Conservation (phyloP, 2,113 vertebrate species). For the Ranitomeya imitator region DNA sequence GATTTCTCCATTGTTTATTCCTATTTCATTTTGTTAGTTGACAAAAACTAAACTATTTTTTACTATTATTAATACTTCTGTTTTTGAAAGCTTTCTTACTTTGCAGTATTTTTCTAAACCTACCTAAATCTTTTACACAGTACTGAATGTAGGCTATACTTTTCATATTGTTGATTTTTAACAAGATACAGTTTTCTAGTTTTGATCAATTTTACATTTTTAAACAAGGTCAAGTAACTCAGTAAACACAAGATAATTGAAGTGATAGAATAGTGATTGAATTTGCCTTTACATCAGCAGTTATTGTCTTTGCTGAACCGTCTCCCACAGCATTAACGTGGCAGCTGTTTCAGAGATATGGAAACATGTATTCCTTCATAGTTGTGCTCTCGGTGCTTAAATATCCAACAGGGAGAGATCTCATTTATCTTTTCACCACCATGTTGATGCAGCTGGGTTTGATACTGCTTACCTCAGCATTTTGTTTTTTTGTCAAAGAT, state of each 20-base stretch:
- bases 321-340: constrained; percentile 59
- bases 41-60: too few species aligned
- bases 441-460: constrained; percentile 82
- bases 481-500: constrained; percentile 69
- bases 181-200: not conserved
- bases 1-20: too few species aligned
- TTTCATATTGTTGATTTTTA: too few species aligned
- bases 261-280: not conserved
- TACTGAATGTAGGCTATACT: too few species aligned
- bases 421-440: constrained; percentile 75
- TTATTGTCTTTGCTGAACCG: not conserved
- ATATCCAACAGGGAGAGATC: constrained; percentile 75
- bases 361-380: constrained; percentile 63
- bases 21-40: too few species aligned
- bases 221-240: not conserved
- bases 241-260: not conserved
- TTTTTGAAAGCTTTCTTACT: too few species aligned
- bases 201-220: not conserved
- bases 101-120: too few species aligned
- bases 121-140: too few species aligned
- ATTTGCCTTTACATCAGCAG: not conserved
- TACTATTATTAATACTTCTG: too few species aligned
- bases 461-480: constrained; percentile 79
- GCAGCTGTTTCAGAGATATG: constrained; percentile 69
- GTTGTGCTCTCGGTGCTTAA: constrained; percentile 64